Evolutionary conservation across 2,797 vertebrate genomes (phyloP).

Genomic region (Notolepis coatsorum): DNA sequence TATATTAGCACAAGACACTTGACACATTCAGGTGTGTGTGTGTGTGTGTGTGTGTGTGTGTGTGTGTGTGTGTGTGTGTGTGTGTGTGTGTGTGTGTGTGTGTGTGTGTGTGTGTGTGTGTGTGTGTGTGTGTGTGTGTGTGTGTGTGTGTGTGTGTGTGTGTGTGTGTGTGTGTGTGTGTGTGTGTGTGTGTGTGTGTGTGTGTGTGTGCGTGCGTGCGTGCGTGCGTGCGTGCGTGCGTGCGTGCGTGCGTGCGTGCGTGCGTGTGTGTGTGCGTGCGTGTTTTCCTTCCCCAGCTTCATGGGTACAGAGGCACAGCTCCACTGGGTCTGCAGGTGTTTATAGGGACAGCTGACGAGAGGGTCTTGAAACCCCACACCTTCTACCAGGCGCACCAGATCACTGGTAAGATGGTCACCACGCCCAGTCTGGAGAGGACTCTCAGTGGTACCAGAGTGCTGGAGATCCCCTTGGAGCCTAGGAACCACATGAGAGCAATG

Average conservation of each 20-base stretch:
- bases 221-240: not conserved
- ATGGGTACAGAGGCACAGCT: conserved; percentile 90
- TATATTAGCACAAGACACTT: too few species aligned
- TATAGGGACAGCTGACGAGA: conserved; percentile 95
- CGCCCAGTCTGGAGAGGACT: conserved; percentile 93
- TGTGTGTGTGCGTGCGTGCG: not conserved
- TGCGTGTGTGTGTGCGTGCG: not conserved
- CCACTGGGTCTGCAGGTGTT: conserved; percentile 94
- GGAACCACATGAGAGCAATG: conserved; percentile 95
- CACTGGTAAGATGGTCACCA: conserved; percentile 96
- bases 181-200: not conserved
- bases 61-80: too few species aligned
- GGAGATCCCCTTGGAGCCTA: conserved; percentile 94
- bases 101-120: too few species aligned
- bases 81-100: too few species aligned
- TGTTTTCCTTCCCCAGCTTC: conserved; percentile 88
- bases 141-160: too few species aligned
- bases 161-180: not conserved
- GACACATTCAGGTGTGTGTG: too few species aligned
- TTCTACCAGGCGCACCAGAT: conserved; percentile 99
- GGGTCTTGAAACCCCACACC: conserved; percentile 95
- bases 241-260: not conserved
- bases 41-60: too few species aligned
- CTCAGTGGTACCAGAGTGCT: conserved; percentile 92
- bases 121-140: too few species aligned